Evolutionary conservation across 2,113 vertebrate species (phyloP).

Genomic region (Drymodes brunneopygia): DNA sequence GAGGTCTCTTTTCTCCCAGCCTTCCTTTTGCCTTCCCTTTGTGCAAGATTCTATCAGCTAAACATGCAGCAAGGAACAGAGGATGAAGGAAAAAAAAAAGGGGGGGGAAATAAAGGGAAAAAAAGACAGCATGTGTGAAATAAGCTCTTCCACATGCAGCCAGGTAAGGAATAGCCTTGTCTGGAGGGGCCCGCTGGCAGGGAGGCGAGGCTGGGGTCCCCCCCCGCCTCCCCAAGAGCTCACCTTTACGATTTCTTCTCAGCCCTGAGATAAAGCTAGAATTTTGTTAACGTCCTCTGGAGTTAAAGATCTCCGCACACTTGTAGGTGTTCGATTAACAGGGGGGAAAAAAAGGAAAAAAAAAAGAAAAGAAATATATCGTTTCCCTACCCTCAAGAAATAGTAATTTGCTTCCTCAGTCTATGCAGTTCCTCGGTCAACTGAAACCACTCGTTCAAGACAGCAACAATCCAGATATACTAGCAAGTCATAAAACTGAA

Average conservation of each 20-base stretch:
- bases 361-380: background rate
- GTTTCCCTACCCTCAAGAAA: constrained; percentile 66
- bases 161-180: constrained; percentile 2
- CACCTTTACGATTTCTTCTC: constrained; percentile 65
- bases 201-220: background rate
- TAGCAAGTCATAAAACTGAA: constrained; percentile 99
- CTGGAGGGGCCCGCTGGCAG: background rate
- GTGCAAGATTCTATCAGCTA: background rate
- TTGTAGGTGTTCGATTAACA: background rate
- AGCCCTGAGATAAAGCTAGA: constrained; percentile 43
- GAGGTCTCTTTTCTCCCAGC: background rate
- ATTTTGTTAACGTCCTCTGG: constrained; percentile 27
- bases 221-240: background rate
- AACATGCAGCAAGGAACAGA: background rate
- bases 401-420: constrained; percentile 79
- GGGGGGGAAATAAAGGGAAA: too few species aligned
- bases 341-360: background rate
- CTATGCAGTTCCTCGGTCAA: constrained; percentile 83
- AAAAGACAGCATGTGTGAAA: background rate
- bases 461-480: constrained; percentile 95
- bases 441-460: constrained; percentile 89
- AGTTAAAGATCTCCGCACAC: background rate
- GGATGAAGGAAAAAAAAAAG: background rate
- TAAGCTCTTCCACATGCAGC: constrained; percentile 7
- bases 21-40: background rate